Evolutionary conservation across 2,113 vertebrate species (phyloP).

Genomic region (Heliornis fulica): DNA sequence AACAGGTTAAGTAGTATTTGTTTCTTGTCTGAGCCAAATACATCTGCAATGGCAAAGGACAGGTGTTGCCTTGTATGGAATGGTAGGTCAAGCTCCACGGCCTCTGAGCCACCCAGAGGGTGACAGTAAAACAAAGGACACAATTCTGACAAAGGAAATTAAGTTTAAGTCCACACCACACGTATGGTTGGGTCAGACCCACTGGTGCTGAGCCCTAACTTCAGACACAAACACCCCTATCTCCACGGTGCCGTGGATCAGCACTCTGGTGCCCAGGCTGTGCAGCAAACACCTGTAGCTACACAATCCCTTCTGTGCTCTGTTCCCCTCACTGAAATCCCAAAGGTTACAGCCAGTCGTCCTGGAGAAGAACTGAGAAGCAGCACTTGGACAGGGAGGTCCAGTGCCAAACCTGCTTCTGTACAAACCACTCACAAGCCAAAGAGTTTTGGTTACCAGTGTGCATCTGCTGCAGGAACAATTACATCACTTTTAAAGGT

Average conservation of each 20-base stretch:
- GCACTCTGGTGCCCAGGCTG: background rate
- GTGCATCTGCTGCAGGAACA: background rate
- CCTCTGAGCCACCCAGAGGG: accelerated
- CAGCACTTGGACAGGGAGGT: background rate
- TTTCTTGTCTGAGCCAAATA: background rate
- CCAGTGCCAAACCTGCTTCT: background rate
- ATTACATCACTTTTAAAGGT: background rate
- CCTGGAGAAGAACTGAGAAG: background rate
- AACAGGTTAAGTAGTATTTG: background rate
- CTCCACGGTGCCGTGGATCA: too few relatives aligned
- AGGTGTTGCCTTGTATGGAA: background rate
- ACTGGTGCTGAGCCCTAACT: background rate
- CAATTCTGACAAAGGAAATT: background rate
- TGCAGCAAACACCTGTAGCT: background rate
- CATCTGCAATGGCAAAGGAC: accelerated
- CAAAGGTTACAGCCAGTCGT: background rate
- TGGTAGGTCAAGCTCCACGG: accelerated
- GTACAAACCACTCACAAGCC: background rate
- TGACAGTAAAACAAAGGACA: background rate
- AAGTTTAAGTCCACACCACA: background rate
- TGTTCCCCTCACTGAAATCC: background rate
- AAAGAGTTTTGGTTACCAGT: background rate
- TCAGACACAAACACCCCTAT: background rate
- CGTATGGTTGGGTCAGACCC: accelerated
- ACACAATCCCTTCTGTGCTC: too few relatives aligned